Base-by-base conservation (phyloP, 2,113 vertebrate species). In the Cyphomyrus plagiostoma region DNA sequence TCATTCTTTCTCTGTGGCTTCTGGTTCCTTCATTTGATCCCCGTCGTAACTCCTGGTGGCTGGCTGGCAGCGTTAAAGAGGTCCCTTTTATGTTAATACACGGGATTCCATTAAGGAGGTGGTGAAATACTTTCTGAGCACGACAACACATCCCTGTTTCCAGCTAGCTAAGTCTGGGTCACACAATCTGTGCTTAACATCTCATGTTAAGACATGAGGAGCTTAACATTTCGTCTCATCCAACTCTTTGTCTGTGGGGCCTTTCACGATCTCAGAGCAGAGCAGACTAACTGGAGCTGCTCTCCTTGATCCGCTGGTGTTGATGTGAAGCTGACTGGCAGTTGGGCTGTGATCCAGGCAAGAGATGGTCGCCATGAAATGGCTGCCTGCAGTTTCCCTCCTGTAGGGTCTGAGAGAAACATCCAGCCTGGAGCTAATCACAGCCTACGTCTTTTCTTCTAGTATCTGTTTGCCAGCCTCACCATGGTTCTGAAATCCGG, bases 11-110 rank as follows among this genome's bases (percentile, higher is more conserved):
- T 89, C 82, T 13, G 13, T 42, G 49, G 83, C 17, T 86, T 86
- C 52, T 84, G 66, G 82, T 83, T 89, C 62, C 86, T 90, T 87
- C 88, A 86, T 70, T 53, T 74, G 88, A n/a, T 26, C 58, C 46
- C 17, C 46, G 17, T 19, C 17, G 21, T 89, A 82, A 83, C 88
- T 89, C 66, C 70, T 56, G 74, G 5, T 17, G n/a, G 42, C 50
- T 3, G 17, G 23, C 26, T 35, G 66, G 26, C 88, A 89, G 70
- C 17, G 6, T 42, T 56, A 48, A 39, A 49, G 46, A 50, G 88
- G 70, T 10, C 3, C 30, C 7, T 80, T 82, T 89, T 53, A 88
- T 50, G 62, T 50, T 88, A 50, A 77, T 66, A 13, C 87, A 3
- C 1, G 19, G 21, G 56, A 46, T 77, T 49, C 88, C 70, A 52